Conservation (phyloP, 2,797 vertebrate species). For the Intellagama lesueurii region DNA sequence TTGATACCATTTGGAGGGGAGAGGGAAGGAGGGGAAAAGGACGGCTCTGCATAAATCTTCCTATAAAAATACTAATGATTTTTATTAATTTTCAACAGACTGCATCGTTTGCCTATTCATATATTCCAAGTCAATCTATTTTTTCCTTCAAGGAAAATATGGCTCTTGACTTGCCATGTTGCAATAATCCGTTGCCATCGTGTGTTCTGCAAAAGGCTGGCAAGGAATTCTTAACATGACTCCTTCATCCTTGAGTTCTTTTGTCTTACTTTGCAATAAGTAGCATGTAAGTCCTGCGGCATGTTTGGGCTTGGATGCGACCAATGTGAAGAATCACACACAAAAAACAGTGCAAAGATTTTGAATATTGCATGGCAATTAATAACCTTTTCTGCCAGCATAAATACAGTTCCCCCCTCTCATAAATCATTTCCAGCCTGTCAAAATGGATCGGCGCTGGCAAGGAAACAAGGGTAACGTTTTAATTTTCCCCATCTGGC, state of each 20-base stretch:
- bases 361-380: constrained; percentile 75
- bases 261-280: constrained; percentile 72
- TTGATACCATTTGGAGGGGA: constrained; percentile 62
- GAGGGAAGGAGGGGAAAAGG: neutral
- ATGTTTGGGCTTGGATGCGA: constrained; percentile 65
- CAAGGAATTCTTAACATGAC: constrained; percentile 73
- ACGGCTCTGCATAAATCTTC: constrained; percentile 67
- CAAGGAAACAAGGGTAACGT: constrained; percentile 82
- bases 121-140: constrained; percentile 70
- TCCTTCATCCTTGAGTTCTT: constrained; percentile 65
- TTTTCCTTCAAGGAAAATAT: constrained; percentile 50
- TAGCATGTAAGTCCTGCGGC: constrained; percentile 70
- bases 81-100: constrained; percentile 72
- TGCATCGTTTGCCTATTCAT: constrained; percentile 75
- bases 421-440: constrained; percentile 84
- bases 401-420: constrained; percentile 67
- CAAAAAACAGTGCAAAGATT: constrained; percentile 77
- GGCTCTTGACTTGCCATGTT: constrained; percentile 66
- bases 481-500: constrained; percentile 85
- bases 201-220: constrained; percentile 66
- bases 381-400: constrained; percentile 75
- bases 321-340: constrained; percentile 73
- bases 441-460: constrained; percentile 83
- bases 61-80: constrained; percentile 77
- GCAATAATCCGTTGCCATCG: constrained; percentile 59